phyloP scores from a whole-genome alignment of 2,797 vertebrate species.

The Neoniphon sammara region DNA sequence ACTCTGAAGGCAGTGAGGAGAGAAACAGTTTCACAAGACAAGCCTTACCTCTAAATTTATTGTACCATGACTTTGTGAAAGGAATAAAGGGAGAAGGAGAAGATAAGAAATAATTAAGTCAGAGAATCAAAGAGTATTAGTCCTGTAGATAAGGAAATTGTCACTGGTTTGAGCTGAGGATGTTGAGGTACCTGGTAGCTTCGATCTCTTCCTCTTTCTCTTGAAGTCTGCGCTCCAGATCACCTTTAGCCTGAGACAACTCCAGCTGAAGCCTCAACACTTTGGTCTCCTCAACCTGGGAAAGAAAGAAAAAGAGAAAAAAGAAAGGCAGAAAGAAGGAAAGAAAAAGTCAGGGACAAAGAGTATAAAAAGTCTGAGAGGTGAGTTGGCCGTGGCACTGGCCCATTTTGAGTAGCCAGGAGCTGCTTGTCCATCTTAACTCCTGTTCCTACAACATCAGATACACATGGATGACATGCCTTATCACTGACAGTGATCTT shows the following conservation, averaged over 20 bases:
- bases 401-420: no score
- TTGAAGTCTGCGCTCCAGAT: slow-evolving; percentile 84
- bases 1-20: background rate
- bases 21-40: slow-evolving; percentile 6
- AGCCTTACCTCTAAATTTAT: slow-evolving; percentile 50
- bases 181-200: slow-evolving; percentile 73
- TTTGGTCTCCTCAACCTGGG: slow-evolving; percentile 86
- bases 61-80: slow-evolving; percentile 22
- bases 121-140: slow-evolving; percentile 18
- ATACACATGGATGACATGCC: no score
- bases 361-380: background rate
- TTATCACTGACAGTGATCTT: no score
- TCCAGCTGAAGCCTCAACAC: slow-evolving; percentile 86
- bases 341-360: background rate
- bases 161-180: background rate
- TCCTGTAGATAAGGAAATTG: background rate
- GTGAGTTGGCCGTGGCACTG: no score
- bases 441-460: no score
- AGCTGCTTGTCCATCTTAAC: no score
- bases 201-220: slow-evolving; percentile 88
- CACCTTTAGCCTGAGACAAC: slow-evolving; percentile 83
- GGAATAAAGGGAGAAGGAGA: slow-evolving; percentile 42
- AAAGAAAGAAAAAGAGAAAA: background rate
- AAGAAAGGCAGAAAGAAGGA: background rate
- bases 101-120: slow-evolving; percentile 9